A percentile compares a stretch with the other conserved stretches of the same genome.
These are phyloP conservation scores for Campylomormyrus tamandua DNA, from an alignment of 2,113 vertebrate species.

Conservation along the genomic window DNA sequence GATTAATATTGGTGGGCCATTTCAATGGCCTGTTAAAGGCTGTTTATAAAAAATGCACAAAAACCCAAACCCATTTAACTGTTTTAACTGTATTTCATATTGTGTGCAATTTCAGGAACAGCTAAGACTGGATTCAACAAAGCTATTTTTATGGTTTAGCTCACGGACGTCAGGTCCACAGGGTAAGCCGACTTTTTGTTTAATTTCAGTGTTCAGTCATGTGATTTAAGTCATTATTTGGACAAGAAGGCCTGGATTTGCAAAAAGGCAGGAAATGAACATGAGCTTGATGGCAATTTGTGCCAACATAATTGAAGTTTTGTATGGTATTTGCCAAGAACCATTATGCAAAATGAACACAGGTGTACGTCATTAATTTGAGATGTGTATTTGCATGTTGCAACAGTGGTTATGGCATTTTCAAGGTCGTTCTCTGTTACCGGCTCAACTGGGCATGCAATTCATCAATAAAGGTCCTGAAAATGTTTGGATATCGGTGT, in stretches of 20 bases:
- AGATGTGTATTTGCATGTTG: not conserved
- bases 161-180: not conserved
- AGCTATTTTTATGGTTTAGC: not conserved
- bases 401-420: not conserved
- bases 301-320: not conserved
- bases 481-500: not conserved
- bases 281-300: not conserved
- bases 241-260: not conserved
- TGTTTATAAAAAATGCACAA: not conserved
- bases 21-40: not conserved
- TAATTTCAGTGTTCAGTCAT: conserved; percentile 1
- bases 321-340: not conserved
- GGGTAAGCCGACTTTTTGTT: not conserved
- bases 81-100: not conserved
- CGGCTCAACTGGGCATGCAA: not conserved
- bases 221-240: conserved; percentile 6
- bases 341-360: not conserved
- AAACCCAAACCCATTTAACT: not conserved
- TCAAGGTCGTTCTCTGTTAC: not conserved
- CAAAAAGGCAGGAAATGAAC: not conserved
- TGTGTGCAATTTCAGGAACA: not conserved
- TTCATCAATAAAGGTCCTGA: not conserved
- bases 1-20: not conserved
- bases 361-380: not conserved
- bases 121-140: not conserved